Base-by-base conservation (phyloP, 2,888 invertebrate species). In the Cynaeus angustus region DNA sequence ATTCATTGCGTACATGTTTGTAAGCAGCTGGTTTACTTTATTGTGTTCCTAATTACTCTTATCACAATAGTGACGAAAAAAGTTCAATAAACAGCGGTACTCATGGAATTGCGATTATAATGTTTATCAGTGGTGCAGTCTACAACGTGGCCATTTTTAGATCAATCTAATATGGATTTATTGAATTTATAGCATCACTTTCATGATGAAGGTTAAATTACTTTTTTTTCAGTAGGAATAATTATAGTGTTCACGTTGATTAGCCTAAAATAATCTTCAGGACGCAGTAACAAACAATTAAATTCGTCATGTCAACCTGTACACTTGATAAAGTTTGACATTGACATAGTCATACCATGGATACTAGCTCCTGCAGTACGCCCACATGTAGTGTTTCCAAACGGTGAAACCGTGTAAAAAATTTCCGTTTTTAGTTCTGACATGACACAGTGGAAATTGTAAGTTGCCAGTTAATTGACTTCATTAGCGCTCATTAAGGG, bases 401-500 rank as follows among this genome's bases (percentile, higher is more conserved):
- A 21, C 21, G 21, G 21, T 21, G 4, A 21, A 5, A 10, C 9
- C 10, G 9, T 10, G n/a, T 41, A 3, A 5, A 41, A 38, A 41
- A 41, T 41, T 41, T 41, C 41, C 41, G 41, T n/a, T 41, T 41
- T n/a, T 5, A 12, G 5, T 41, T 41, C 6, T 12, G 2, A n/a
- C 41, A 41, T 41, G 13, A 41, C 10, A 41, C 41, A 12, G 41
- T 41, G 41, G 41, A 41, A 41, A 12, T 41, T 41, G 41, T 41
- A 41, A 41, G 41, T 41, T 41, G 10, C 10, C 41, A 12, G 41
- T 41, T 41, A 41, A 41, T 41, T 46, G 46, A 3, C 6, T 7
- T 50, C 48, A 50, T 28, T 50, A 50, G n/a, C 26, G 28, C 48
- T 50, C 48, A 28, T 21, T 16, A 16, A 14, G 16, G 16, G 5